These are phyloP conservation scores for Creontiades dilutus DNA, from an alignment of 2,888 invertebrate genomes.

Conservation along the genomic window DNA sequence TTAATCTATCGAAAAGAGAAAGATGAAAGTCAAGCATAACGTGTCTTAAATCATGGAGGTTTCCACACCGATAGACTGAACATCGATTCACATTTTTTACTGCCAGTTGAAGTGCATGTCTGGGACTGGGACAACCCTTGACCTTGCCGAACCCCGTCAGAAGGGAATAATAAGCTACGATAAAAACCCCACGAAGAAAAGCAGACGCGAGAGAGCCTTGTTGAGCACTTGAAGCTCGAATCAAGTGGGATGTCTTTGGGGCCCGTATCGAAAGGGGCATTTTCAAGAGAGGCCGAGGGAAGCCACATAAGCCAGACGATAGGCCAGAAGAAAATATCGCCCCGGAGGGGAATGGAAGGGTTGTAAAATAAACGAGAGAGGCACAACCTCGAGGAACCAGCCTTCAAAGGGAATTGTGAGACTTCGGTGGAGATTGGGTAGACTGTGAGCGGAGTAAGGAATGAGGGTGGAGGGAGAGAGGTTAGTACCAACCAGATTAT, in stretches of 20 bases:
- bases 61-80: too few relatives aligned
- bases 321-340: neutral
- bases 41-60: too few relatives aligned
- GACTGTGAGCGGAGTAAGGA: neutral
- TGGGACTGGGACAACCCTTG: neutral
- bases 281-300: slow-evolving; percentile 3
- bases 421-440: neutral
- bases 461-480: neutral
- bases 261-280: neutral
- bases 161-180: neutral
- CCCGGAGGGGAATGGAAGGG: neutral
- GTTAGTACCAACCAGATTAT: neutral
- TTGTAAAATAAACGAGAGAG: neutral
- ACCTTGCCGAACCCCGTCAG: neutral
- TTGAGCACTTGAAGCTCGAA: slow-evolving; percentile 37
- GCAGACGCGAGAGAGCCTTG: slow-evolving; percentile 30
- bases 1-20: too few relatives aligned
- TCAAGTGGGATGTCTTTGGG: slow-evolving; percentile 23
- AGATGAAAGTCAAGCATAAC: too few relatives aligned
- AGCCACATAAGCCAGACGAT: neutral
- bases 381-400: neutral
- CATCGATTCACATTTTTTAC: neutral
- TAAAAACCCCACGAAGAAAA: slow-evolving; percentile 20
- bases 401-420: neutral
- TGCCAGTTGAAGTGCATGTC: neutral